phyloP scores from a whole-genome alignment of 2,113 vertebrate species.

The Colaptes auratus region DNA sequence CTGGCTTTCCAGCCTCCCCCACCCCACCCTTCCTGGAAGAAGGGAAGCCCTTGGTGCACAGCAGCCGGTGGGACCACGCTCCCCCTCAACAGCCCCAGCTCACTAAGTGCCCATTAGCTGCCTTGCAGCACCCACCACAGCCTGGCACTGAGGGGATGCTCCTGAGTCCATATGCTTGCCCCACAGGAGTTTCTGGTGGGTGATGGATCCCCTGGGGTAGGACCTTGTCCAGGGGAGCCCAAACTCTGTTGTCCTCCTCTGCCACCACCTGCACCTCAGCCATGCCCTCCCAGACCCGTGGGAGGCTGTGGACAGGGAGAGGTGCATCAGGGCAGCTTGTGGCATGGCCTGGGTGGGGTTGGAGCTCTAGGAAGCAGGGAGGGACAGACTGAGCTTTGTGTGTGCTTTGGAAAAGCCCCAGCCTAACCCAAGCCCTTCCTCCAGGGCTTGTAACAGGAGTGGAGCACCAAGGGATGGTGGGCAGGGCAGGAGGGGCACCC shows the following conservation, averaged over 20 bases:
- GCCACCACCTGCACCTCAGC: neutral
- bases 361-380: neutral
- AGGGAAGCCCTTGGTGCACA: accelerated
- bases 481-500: neutral
- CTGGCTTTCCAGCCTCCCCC: neutral
- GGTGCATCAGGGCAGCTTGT: neutral
- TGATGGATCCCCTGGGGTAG: accelerated
- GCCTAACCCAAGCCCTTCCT: accelerated
- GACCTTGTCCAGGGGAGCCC: neutral
- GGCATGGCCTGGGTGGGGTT: neutral
- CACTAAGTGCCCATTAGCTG: neutral
- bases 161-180: accelerated
- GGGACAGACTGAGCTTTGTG: neutral
- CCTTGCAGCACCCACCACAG: neutral
- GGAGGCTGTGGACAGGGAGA: neutral
- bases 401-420: neutral
- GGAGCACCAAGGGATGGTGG: accelerated
- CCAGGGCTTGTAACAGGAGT: neutral
- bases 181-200: neutral
- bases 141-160: accelerated
- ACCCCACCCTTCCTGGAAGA: neutral
- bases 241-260: neutral
- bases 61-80: neutral
- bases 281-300: accelerated
- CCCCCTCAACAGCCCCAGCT: neutral